Conservation (phyloP, 2,797 vertebrate species). For the Xerus rutilus region DNA sequence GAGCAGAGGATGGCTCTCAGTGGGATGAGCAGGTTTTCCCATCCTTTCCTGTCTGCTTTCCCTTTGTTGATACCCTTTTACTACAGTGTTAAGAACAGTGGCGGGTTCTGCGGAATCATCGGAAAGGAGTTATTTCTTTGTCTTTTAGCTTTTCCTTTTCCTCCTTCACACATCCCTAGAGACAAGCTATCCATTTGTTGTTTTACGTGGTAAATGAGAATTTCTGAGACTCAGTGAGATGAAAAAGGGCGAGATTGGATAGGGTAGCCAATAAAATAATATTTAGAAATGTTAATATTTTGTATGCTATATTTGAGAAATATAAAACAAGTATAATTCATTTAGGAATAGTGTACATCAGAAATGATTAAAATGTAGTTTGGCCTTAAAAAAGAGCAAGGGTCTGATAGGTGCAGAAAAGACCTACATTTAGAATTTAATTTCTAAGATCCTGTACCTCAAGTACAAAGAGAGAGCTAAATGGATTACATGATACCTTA, state of each 20-base stretch:
- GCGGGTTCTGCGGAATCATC: slow-evolving; percentile 53
- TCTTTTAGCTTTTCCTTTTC: not conserved
- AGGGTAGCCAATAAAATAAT: slow-evolving; percentile 46
- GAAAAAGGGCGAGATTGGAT: slow-evolving; percentile 22
- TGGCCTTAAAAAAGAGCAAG: slow-evolving; percentile 18
- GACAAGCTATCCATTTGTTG: not conserved
- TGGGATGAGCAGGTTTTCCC: not conserved
- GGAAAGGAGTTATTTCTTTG: slow-evolving; percentile 61
- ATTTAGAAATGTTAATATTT: slow-evolving; percentile 64
- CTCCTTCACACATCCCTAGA: not conserved
- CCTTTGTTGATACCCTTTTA: not conserved
- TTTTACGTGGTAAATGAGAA: slow-evolving; percentile 41
- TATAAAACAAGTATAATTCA: slow-evolving; percentile 36
- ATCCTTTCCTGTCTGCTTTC: not conserved
- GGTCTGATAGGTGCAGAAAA: not conserved
- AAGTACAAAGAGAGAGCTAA: not conserved
- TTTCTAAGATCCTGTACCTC: slow-evolving; percentile 10
- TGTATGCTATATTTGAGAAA: slow-evolving; percentile 62
- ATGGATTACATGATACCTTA: not conserved
- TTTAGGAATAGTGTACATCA: slow-evolving; percentile 38
- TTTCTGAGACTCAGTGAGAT: slow-evolving; percentile 39
- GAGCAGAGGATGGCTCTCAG: not conserved
- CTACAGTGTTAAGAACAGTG: not conserved
- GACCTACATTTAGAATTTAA: not conserved
- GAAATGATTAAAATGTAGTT: slow-evolving; percentile 57